phyloP scores from a whole-genome alignment of 2,113 vertebrate genomes.

The Cebus imitator region DNA sequence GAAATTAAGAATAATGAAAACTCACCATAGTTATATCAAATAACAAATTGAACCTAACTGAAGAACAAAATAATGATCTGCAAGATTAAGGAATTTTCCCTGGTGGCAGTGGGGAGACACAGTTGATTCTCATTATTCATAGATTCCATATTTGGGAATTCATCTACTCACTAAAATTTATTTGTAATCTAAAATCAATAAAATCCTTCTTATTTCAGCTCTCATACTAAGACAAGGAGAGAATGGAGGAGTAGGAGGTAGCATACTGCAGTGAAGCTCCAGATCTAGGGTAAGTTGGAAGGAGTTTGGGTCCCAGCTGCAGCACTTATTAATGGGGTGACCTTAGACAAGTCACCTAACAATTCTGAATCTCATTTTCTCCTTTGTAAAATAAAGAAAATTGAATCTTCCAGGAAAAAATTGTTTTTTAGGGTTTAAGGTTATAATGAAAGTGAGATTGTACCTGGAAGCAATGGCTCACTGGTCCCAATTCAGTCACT shows the following conservation, averaged over 20 bases:
- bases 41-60: background rate
- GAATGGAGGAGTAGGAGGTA: fast-evolving
- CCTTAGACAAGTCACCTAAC: no score
- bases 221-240: no score
- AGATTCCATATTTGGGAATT: background rate
- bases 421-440: background rate
- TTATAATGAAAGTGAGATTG: background rate
- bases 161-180: background rate
- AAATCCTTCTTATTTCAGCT: background rate
- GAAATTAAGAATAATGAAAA: background rate
- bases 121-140: background rate
- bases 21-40: background rate
- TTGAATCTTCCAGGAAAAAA: background rate
- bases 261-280: background rate
- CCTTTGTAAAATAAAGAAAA: background rate
- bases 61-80: background rate
- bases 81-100: background rate
- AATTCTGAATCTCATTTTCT: background rate
- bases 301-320: background rate
- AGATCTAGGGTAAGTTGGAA: fast-evolving
- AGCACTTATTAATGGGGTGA: background rate
- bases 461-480: background rate
- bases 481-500: background rate
- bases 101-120: background rate
- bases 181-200: background rate